A percentile compares a stretch with the other conserved stretches of the same genome.
Conservation (phyloP, 2,113 vertebrate species). For the Stigmatopora argus region DNA sequence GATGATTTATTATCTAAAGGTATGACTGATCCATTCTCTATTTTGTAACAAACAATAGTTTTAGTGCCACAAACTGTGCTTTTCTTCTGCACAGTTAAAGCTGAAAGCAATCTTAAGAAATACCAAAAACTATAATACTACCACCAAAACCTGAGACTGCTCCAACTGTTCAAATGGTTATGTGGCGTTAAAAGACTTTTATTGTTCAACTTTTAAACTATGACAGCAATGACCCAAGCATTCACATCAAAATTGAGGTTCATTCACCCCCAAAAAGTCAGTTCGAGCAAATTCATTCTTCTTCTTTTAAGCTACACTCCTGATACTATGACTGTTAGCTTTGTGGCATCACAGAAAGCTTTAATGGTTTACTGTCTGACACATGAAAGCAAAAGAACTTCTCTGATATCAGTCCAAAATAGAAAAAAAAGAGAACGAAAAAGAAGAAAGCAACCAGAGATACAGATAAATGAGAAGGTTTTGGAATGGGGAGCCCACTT, state of each 20-base stretch:
- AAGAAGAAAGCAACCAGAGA: constrained; percentile 6
- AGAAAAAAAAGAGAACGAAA: constrained; percentile 6
- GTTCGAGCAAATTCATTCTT: constrained; percentile 38
- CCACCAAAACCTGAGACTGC: too few species aligned
- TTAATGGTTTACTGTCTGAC: constrained; percentile 34
- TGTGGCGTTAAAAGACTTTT: constrained; percentile 18
- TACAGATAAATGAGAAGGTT: not conserved
- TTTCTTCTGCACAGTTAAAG: too few species aligned
- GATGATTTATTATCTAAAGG: too few species aligned
- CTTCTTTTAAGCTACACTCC: constrained; percentile 33
- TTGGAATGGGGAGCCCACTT: not conserved
- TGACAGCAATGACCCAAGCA: constrained; percentile 3
- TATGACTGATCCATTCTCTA: too few species aligned
- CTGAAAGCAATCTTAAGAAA: too few species aligned
- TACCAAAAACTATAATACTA: too few species aligned
- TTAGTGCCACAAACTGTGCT: too few species aligned
- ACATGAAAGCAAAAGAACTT: constrained; percentile 53
- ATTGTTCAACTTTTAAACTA: constrained; percentile 23
- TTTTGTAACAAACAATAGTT: too few species aligned
- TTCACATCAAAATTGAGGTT: constrained; percentile 49
- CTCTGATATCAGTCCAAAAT: constrained; percentile 60
- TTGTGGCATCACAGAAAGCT: constrained; percentile 50
- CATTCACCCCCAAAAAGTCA: constrained; percentile 29
- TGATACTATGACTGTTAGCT: constrained; percentile 45
- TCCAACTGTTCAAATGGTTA: not conserved